These are phyloP conservation scores for Heliconius erato DNA, from an alignment of 2,888 invertebrate genomes.

Conservation along the genomic window DNA sequence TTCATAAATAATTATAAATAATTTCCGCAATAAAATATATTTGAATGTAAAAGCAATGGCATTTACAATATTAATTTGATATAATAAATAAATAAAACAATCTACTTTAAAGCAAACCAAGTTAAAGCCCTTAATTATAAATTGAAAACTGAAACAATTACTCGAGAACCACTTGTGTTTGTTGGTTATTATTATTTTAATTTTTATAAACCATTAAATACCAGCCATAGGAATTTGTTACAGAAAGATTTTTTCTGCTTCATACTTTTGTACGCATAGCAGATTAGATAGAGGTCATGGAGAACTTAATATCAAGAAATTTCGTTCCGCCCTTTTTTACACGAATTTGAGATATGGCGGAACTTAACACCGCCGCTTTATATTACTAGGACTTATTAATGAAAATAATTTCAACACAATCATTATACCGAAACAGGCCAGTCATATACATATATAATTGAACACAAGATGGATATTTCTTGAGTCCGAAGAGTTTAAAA, in stretches of 20 bases:
- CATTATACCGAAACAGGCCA: too few relatives aligned
- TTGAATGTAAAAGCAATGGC: too few relatives aligned
- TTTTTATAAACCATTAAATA: neutral
- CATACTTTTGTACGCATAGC: neutral
- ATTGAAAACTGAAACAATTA: conserved; percentile 14
- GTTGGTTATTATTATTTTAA: neutral
- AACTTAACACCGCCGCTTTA: neutral
- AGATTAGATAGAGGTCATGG: too few relatives aligned
- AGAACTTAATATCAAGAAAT: too few relatives aligned
- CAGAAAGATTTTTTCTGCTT: neutral
- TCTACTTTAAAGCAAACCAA: conserved; percentile 5
- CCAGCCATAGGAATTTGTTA: neutral
- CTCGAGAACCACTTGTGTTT: conserved; percentile 12
- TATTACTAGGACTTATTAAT: too few relatives aligned
- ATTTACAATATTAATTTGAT: neutral
- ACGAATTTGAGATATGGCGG: too few relatives aligned
- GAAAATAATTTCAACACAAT: too few relatives aligned
- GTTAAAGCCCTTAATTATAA: conserved; percentile 13
- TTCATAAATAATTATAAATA: too few relatives aligned
- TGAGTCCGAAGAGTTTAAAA: neutral
- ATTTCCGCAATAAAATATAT: too few relatives aligned
- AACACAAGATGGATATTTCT: neutral
- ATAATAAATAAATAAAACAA: conserved; percentile 13
- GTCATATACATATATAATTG: too few relatives aligned
- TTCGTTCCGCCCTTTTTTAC: too few relatives aligned